Percentiles rank a stretch among this genome's conserved stretches.
Evolutionary conservation across 2,888 invertebrate genomes (phyloP).

Genomic region (Plebejus anna): DNA sequence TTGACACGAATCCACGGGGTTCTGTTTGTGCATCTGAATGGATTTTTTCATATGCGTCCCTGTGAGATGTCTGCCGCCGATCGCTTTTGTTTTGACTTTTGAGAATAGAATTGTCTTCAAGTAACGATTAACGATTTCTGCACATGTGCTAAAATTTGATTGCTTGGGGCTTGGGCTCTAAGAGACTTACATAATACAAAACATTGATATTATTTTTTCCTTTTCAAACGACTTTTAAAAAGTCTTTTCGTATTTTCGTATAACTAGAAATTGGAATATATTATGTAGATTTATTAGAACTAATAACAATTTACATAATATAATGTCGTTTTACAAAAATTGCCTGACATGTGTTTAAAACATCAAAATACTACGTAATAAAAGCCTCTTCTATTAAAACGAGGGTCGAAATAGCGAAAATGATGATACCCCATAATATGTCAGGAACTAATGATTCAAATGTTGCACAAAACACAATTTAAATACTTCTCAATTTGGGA

Average conservation of each 20-base stretch:
- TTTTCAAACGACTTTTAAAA: too few relatives aligned
- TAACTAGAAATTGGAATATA: too few relatives aligned
- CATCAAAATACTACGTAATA: not conserved
- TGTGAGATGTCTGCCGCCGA: slow-evolving; percentile 42
- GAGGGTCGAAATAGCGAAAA: not conserved
- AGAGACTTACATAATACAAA: too few relatives aligned
- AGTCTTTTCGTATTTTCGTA: too few relatives aligned
- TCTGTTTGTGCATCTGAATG: slow-evolving; percentile 70
- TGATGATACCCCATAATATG: not conserved
- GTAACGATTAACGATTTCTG: slow-evolving; percentile 2
- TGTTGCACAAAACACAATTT: slow-evolving; percentile 2
- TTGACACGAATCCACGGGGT: slow-evolving; percentile 72
- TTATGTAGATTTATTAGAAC: too few relatives aligned
- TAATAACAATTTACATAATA: not conserved
- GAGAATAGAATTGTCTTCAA: not conserved
- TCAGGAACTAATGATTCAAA: not conserved
- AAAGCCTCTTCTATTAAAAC: not conserved
- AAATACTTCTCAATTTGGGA: not conserved
- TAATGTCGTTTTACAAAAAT: not conserved
- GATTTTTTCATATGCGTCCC: slow-evolving; percentile 63
- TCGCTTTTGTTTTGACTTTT: slow-evolving; percentile 54
- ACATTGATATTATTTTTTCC: too few relatives aligned
- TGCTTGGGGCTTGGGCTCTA: too few relatives aligned
- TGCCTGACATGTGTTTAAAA: not conserved
- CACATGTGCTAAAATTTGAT: not conserved